Evolutionary conservation across 2,888 invertebrate species (phyloP).

Genomic region (Criorhina ranunculi): DNA sequence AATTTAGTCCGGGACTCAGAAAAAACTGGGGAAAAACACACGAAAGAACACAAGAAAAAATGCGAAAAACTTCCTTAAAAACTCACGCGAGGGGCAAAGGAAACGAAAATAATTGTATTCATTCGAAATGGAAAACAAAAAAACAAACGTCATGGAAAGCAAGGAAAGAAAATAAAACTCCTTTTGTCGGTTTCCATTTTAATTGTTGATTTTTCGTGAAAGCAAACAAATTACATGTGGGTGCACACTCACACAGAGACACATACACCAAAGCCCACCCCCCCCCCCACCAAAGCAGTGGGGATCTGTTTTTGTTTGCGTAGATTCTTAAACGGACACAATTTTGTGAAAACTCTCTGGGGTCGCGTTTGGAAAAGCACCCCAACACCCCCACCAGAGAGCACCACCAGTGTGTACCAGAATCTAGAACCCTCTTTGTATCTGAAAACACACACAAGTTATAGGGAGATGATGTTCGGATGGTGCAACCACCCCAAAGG

Average conservation of each 20-base stretch:
- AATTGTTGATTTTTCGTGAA: slow-evolving; percentile 75
- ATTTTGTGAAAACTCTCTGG: slow-evolving; percentile 61
- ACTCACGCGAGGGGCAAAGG: slow-evolving; percentile 3
- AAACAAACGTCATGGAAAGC: slow-evolving; percentile 16
- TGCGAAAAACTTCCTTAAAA: slow-evolving; percentile 7
- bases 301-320: slow-evolving; percentile 62
- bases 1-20: slow-evolving; percentile 35
- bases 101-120: slow-evolving; percentile 41
- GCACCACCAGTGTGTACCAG: slow-evolving; percentile 26
- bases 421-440: slow-evolving; percentile 43
- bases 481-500: slow-evolving; percentile 18
- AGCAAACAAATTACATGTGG: slow-evolving; percentile 72
- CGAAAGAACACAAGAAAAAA: slow-evolving; percentile 7
- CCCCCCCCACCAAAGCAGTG: background rate
- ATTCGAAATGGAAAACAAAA: slow-evolving; percentile 46
- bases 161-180: slow-evolving; percentile 35
- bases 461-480: slow-evolving; percentile 8
- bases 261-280: slow-evolving; percentile 13
- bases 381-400: slow-evolving; percentile 23
- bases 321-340: slow-evolving; percentile 70
- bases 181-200: slow-evolving; percentile 75
- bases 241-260: slow-evolving; percentile 21
- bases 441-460: slow-evolving; percentile 44
- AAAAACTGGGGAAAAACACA: too few relatives aligned
- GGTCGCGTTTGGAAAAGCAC: slow-evolving; percentile 42